Percentiles rank a stretch among this genome's conserved stretches.
These are phyloP conservation scores for Hymenochirus boettgeri DNA, from an alignment of 2,113 vertebrate species.

Conservation along the genomic window DNA sequence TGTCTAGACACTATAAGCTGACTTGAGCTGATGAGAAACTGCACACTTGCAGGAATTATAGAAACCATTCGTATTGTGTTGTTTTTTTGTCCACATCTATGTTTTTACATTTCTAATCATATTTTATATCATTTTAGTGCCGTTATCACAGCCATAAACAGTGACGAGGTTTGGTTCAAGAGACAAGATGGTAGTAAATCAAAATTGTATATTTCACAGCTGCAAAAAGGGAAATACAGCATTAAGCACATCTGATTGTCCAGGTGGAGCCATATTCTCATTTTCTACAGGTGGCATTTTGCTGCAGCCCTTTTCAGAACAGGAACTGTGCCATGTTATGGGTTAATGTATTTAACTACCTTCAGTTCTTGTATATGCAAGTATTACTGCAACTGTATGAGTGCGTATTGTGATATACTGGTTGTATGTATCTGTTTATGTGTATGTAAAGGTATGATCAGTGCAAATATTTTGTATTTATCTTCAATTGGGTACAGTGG, in stretches of 20 bases:
- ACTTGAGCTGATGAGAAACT: no score
- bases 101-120: no score
- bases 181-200: constrained; percentile 93
- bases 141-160: constrained; percentile 94
- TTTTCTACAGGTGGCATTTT: background rate
- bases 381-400: constrained; percentile 21
- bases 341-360: constrained; percentile 47
- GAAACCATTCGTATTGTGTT: no score
- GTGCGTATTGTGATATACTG: constrained; percentile 2
- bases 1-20: no score
- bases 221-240: constrained; percentile 96
- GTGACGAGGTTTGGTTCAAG: constrained; percentile 97
- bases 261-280: no score
- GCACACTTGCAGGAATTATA: no score
- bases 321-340: constrained; percentile 63
- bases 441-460: constrained; percentile 26
- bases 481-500: background rate
- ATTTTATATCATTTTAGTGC: constrained; percentile 74
- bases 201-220: constrained; percentile 93
- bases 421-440: constrained; percentile 2
- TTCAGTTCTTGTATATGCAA: constrained; percentile 28
- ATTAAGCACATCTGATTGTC: constrained; percentile 76
- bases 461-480: background rate
- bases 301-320: background rate
- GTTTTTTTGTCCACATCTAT: no score